Percentiles rank a stretch among this genome's conserved stretches.
These are phyloP conservation scores for Cebidichthys violaceus DNA, from an alignment of 2,113 vertebrate genomes.

Conservation along the genomic window DNA sequence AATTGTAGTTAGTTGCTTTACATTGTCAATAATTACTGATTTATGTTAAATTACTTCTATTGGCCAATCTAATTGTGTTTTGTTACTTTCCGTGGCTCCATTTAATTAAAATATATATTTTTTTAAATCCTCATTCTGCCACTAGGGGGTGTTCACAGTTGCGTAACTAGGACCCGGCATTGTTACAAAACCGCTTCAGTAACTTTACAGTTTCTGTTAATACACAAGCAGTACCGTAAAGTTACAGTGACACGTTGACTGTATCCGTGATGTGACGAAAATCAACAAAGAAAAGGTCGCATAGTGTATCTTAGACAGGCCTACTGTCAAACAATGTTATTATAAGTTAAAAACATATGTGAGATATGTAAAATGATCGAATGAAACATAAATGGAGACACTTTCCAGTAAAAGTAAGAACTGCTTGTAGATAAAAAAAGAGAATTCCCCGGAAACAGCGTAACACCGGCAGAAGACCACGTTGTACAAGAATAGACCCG, in stretches of 20 bases:
- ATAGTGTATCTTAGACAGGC: background rate
- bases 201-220: background rate
- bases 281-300: background rate
- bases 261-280: background rate
- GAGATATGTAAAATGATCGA: background rate
- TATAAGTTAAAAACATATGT: background rate
- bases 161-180: background rate
- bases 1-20: background rate
- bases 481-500: constrained; percentile 4
- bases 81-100: background rate
- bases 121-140: background rate
- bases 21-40: background rate
- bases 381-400: too few species aligned
- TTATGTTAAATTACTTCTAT: background rate
- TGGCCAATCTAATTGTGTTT: background rate
- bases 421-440: background rate
- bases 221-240: fast-evolving
- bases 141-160: constrained; percentile 43
- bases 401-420: background rate
- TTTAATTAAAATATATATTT: too few species aligned
- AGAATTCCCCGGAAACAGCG: background rate
- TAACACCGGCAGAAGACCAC: constrained; percentile 18
- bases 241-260: background rate
- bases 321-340: background rate
- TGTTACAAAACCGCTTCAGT: constrained; percentile 24